Conservation (phyloP, 1,140 invertebrate species). For the Brachionus rotundiformis region DNA sequence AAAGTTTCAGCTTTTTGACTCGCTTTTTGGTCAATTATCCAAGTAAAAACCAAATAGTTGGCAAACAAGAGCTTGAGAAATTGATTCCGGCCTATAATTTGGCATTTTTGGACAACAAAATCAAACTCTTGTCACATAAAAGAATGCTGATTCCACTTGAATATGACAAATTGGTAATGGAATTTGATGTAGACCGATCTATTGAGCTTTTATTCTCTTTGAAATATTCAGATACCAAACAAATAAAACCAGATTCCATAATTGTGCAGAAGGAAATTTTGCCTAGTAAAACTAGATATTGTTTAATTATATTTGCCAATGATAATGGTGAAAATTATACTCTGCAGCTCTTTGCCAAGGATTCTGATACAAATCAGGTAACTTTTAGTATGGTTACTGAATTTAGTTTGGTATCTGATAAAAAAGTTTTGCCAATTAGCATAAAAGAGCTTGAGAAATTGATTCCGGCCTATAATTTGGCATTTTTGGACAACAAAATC, state of each 20-base stretch:
- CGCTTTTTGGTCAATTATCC: not conserved
- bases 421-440: not conserved
- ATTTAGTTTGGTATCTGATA: not conserved
- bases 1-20: not conserved
- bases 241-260: not conserved
- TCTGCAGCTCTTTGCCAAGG: not conserved
- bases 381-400: not conserved
- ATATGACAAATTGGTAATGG: slow-evolving; percentile 13
- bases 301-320: not conserved
- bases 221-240: not conserved
- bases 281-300: not conserved
- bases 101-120: not conserved
- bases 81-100: not conserved
- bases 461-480: not conserved
- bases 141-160: not conserved
- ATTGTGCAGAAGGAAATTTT: not conserved
- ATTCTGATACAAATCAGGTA: not conserved
- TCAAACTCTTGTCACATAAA: not conserved
- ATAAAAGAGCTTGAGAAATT: not conserved
- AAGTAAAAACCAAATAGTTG: not conserved
- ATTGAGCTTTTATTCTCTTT: not conserved
- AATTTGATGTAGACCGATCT: not conserved
- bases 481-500: not conserved
- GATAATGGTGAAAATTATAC: not conserved
- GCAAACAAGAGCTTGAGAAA: not conserved